Base-by-base conservation (phyloP, 2,113 vertebrate species). In the Macroglossus sobrinus region DNA sequence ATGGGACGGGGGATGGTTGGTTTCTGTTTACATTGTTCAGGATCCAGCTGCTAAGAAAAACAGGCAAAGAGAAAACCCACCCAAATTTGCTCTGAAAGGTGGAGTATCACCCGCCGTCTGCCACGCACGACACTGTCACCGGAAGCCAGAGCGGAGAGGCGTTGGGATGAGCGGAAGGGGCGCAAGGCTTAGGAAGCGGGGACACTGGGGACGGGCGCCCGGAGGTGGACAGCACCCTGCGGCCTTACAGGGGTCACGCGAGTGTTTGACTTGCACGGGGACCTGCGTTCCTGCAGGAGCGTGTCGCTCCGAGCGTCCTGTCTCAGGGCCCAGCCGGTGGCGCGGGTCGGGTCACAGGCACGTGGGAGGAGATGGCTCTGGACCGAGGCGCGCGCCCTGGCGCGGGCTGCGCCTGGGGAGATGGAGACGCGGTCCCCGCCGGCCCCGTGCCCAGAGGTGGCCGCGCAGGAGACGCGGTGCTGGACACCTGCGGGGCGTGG, bases 191-290 rank as follows among this genome's bases (percentile, higher is more conserved):
- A 11, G 4, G 0, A n/a, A 10, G 15, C 19, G 28, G 4, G 0
- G 7, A 81, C 55, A 38, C 4, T 1, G 9, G 26, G 0, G 0
- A 5, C 28, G 0, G 4, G 0, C 35, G 43, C 24, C 0, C 13
- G 19, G 38, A 45, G 21, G 7, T 14, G 22, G 4, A 5, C 40
- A 15, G 0, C 5, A 15, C 24, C 9, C 19, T 10, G 33, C 21
- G 3, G 26, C 9, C 40, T 28, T 12, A 1, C 2, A 3, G 19
- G 3, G 28, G 57, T 15, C 69, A 9, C 24, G 12, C 47, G 0
- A 22, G 3, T 14, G 4, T 40, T 43, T 45, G 28, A 15, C 22
- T 55, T 16, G 9, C 63, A 47, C 4, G 28, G 66, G 4, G 16
- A 35, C 21, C 84, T 40, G 30, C 18, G 53, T 19, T 11, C 66